A percentile compares a stretch with the other conserved stretches of the same genome.
phyloP scores from a whole-genome alignment of 2,888 invertebrate species.

The Orthonychiurus folsomi region DNA sequence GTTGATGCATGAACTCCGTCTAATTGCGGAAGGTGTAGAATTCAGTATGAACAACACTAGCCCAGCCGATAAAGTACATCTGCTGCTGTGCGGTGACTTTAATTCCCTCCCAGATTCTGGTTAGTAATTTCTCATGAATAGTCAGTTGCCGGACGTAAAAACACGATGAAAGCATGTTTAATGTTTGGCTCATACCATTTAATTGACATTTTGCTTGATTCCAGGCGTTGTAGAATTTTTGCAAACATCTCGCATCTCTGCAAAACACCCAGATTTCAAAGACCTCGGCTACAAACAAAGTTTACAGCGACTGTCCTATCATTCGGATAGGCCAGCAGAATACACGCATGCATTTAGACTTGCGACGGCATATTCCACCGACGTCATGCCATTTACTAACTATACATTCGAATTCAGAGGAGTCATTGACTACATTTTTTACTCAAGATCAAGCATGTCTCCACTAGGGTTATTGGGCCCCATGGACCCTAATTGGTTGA shows the following conservation, averaged over 20 bases:
- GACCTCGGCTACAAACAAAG: conserved; percentile 85
- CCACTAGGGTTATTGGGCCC: conserved; percentile 91
- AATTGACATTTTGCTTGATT: not conserved
- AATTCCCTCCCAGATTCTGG: conserved; percentile 96
- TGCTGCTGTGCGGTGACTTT: conserved; percentile 93
- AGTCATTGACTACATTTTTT: conserved; percentile 99
- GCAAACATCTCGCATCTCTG: conserved; percentile 76
- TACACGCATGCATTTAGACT: conserved; percentile 94
- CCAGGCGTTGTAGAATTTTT: conserved; percentile 92
- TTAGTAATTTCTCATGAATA: conserved; percentile 40
- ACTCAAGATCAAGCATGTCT: conserved; percentile 89
- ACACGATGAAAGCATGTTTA: no score
- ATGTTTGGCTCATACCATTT: conserved; percentile 1
- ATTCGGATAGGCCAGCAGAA: conserved; percentile 61
- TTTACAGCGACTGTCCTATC: conserved; percentile 65
- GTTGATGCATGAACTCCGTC: conserved; percentile 86
- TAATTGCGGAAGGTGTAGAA: conserved; percentile 76
- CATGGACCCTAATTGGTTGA: conserved; percentile 83
- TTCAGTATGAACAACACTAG: conserved; percentile 15
- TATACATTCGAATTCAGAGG: conserved; percentile 99
- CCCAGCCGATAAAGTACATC: conserved; percentile 66
- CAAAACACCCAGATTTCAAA: conserved; percentile 93
- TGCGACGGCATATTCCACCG: conserved; percentile 87
- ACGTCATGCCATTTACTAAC: conserved; percentile 44
- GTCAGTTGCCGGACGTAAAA: not conserved